Evolutionary conservation across 2,113 vertebrate genomes (phyloP).

Genomic region (Pongo pygmaeus): DNA sequence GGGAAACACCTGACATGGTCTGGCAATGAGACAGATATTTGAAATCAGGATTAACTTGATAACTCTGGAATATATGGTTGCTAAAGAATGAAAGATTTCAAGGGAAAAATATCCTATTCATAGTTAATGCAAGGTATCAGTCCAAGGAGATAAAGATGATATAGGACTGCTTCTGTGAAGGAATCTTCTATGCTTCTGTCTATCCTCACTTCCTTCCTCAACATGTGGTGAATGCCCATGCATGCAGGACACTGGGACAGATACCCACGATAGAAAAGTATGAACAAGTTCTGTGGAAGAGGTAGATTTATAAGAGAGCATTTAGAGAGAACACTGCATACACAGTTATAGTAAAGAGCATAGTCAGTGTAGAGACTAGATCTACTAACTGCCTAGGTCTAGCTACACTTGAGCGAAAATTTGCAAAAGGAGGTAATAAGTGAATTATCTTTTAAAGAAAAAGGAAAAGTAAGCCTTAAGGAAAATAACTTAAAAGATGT

Average conservation of each 20-base stretch:
- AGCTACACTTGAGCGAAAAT: background rate
- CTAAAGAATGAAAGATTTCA: slow-evolving; percentile 7
- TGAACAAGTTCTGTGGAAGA: background rate
- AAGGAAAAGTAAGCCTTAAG: background rate
- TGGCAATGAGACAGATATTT: background rate
- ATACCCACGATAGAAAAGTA: background rate
- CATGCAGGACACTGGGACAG: background rate
- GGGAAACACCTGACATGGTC: background rate
- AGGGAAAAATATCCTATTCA: background rate
- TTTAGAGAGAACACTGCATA: background rate
- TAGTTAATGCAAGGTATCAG: background rate
- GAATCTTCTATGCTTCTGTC: background rate
- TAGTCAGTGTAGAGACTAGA: background rate
- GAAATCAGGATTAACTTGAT: background rate
- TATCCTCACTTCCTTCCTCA: background rate
- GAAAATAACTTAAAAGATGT: background rate
- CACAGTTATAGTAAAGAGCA: background rate
- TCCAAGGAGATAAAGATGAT: background rate
- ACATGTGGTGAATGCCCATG: background rate
- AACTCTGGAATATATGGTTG: background rate
- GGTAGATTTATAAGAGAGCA: background rate
- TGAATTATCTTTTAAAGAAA: background rate
- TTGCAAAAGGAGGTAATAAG: background rate
- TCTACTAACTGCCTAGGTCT: background rate
- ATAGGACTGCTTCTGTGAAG: background rate